These are phyloP conservation scores for Heliconius cydno DNA, from an alignment of 2,888 invertebrate genomes.

Conservation along the genomic window DNA sequence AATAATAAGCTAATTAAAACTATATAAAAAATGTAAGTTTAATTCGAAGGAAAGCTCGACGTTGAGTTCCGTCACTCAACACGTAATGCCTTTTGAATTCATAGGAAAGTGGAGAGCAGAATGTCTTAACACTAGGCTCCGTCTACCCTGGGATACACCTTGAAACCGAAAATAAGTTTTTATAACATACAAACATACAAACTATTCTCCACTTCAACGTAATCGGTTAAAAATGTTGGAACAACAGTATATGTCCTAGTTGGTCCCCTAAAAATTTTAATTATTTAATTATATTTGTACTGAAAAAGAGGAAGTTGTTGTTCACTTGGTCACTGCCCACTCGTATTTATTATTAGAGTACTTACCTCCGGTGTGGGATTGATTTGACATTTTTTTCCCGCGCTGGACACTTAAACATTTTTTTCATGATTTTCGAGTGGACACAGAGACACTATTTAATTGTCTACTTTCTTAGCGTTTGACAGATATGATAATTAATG, in stretches of 20 bases:
- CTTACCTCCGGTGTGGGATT: slow-evolving; percentile 36
- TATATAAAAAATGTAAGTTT: not conserved
- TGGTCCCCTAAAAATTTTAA: slow-evolving; percentile 34
- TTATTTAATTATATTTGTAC: slow-evolving; percentile 38
- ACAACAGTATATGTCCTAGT: slow-evolving; percentile 11
- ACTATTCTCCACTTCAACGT: not conserved
- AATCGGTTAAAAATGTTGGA: not conserved
- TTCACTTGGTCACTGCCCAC: slow-evolving; percentile 34
- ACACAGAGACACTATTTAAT: too few species aligned
- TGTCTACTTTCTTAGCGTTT: too few species aligned
- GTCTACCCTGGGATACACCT: not conserved
- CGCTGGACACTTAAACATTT: not conserved
- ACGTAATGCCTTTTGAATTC: not conserved
- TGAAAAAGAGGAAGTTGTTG: slow-evolving; percentile 43
- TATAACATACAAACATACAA: too few species aligned
- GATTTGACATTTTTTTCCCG: slow-evolving; percentile 31
- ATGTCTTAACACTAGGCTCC: not conserved
- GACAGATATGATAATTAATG: too few species aligned
- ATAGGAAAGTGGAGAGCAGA: not conserved
- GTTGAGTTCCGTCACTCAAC: not conserved
- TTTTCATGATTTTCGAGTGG: too few species aligned
- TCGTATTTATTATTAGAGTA: slow-evolving; percentile 43
- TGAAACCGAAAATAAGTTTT: not conserved
- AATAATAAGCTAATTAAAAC: too few species aligned
- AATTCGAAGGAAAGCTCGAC: not conserved